phyloP scores from a whole-genome alignment of 2,797 vertebrate genomes.

The Crocidura indochinensis region DNA sequence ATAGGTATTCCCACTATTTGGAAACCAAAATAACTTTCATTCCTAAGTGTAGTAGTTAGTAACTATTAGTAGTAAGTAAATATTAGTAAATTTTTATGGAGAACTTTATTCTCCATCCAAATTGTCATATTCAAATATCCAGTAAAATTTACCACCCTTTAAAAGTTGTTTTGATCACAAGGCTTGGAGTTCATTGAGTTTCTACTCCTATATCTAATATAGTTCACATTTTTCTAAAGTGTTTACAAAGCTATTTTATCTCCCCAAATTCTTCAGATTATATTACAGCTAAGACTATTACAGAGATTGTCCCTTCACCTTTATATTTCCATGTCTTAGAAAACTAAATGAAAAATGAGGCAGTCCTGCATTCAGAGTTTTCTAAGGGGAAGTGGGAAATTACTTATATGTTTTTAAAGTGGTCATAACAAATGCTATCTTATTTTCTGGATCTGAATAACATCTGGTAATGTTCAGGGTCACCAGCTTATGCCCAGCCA shows the following conservation, averaged over 20 bases:
- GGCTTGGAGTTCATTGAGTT: background rate
- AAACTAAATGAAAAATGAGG: background rate
- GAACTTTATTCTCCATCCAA: background rate
- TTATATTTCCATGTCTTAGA: background rate
- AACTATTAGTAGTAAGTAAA: background rate
- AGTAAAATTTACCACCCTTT: background rate
- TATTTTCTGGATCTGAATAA: too few relatives aligned
- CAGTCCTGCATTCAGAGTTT: background rate
- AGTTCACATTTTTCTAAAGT: background rate
- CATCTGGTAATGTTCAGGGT: too few relatives aligned
- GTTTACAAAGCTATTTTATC: conserved; percentile 18
- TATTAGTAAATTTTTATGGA: background rate
- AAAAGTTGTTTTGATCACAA: background rate
- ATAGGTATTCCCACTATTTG: background rate
- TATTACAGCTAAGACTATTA: too few relatives aligned
- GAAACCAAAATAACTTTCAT: background rate
- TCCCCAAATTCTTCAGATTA: conserved; percentile 23
- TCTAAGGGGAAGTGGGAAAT: conserved; percentile 29
- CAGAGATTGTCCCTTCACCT: background rate
- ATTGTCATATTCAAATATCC: background rate
- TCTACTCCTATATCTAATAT: background rate
- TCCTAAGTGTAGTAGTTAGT: background rate
- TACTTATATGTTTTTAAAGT: background rate
- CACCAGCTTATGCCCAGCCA: too few relatives aligned
- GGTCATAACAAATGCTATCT: background rate